Base-by-base conservation (phyloP, 2,888 invertebrate genomes). In the Poecilobothrus nobilitatus region DNA sequence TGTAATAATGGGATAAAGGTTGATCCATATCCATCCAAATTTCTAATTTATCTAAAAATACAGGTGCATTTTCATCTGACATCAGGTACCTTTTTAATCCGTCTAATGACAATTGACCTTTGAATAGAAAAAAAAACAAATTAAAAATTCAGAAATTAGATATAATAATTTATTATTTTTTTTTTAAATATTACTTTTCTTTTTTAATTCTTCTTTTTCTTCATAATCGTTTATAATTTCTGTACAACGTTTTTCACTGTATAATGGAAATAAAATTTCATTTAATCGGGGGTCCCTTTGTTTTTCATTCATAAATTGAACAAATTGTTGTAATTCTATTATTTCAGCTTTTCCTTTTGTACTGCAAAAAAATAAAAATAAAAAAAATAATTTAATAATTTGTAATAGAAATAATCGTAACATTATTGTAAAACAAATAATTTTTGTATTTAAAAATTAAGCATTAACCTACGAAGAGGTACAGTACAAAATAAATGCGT, bases 1-100 rank as follows among this genome's bases (percentile, higher is more conserved):
- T 99, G 84, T 97, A 99, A 84, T 99, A 99, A 81, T 99, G 98
- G 10, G 95, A 91, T 68, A 99, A 81, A 0, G 99, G 94, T 80
- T 98, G 97, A 80, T 99, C 98, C 99, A 99, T 98, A 74, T 99
- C 98, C 93, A 92, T 93, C 78, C 96, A 96, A 77, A 94, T 92
- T 80, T 97, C 97, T 74, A 98, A 84, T n/a, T 97, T 87, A 83
- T 99, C 99, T 74, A 99, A 86, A 84, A 99, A 99, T 72, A 99
- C 98, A 0, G 99, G 98, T 0, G 98, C 97, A 84, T 99, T 99
- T 84, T 99, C 99, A 81, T 99, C 99, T 0, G 98, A 98, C 97
- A 99, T 99, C 74, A 99, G 87, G 84, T 98, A 99, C 71, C 97
- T 90, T 82, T 97, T 95, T 75, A 99, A 88, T 61, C 98, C 98